These are phyloP conservation scores for Acromyrmex charruanus DNA, from an alignment of 1,140 invertebrate species.

Conservation along the genomic window DNA sequence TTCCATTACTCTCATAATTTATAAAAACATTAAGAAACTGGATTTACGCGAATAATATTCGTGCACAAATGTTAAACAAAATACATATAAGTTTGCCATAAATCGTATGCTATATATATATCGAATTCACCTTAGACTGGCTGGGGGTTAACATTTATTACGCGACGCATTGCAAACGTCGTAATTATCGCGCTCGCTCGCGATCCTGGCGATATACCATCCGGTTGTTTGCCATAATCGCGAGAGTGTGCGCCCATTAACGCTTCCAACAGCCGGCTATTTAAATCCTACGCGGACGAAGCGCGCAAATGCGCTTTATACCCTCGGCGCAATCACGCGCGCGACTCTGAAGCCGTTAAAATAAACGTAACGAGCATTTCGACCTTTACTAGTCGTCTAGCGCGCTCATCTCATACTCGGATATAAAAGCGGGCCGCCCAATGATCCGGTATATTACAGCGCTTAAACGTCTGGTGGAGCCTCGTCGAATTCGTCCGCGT, in stretches of 20 bases:
- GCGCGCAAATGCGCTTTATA: conserved; percentile 61
- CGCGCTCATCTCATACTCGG: neutral
- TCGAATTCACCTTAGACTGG: neutral
- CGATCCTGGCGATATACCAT: conserved; percentile 45
- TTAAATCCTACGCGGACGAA: conserved; percentile 34
- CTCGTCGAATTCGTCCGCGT: conserved; percentile 29
- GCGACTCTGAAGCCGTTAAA: conserved; percentile 56
- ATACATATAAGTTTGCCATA: conserved; percentile 10
- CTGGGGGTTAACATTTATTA: conserved; percentile 45
- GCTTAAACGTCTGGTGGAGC: conserved; percentile 43
- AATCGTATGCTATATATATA: neutral
- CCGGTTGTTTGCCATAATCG: conserved; percentile 35
- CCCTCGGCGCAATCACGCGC: conserved; percentile 33
- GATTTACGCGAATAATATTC: neutral
- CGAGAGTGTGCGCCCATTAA: conserved; percentile 45
- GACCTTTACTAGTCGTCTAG: conserved; percentile 43
- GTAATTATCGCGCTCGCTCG: conserved; percentile 57
- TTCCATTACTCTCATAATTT: neutral
- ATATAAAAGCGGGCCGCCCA: conserved; percentile 41
- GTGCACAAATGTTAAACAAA: neutral
- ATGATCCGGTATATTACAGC: conserved; percentile 31
- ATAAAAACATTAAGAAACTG: neutral
- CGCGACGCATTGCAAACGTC: conserved; percentile 47
- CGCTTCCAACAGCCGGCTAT: conserved; percentile 56
- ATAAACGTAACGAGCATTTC: conserved; percentile 58